These are phyloP conservation scores for Nematolebias whitei DNA, from an alignment of 2,113 vertebrate species.

Conservation along the genomic window DNA sequence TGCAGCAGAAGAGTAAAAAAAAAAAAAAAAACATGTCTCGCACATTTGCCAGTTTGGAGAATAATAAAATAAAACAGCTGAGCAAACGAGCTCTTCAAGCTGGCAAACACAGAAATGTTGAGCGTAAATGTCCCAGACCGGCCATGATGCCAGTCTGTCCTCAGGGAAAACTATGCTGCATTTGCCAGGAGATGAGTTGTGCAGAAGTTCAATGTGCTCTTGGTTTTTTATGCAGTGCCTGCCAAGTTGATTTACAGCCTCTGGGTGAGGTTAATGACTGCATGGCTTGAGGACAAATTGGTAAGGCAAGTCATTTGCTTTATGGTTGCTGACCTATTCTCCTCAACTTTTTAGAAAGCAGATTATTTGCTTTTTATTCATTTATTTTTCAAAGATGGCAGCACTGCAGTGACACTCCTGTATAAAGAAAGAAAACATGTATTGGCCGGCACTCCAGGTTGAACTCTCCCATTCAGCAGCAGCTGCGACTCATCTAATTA, in stretches of 20 bases:
- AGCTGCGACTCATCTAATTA: conserved; percentile 18
- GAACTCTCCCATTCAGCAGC: conserved; percentile 8
- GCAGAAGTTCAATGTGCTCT: conserved; percentile 32
- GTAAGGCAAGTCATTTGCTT: conserved; percentile 32
- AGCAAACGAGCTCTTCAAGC: conserved; percentile 53
- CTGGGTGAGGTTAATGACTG: conserved; percentile 45
- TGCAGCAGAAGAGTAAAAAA: conserved; percentile 31
- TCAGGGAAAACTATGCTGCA: conserved; percentile 31
- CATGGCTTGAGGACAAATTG: conserved; percentile 28
- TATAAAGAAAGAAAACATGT: background rate
- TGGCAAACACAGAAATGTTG: conserved; percentile 51
- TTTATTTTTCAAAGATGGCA: background rate
- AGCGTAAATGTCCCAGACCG: conserved; percentile 45
- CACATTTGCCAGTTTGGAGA: conserved; percentile 46
- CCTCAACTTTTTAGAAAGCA: conserved; percentile 21
- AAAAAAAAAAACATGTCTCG: conserved; percentile 24
- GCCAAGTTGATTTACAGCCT: conserved; percentile 46
- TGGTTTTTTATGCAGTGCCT: conserved; percentile 11
- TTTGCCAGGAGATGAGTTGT: conserved; percentile 30
- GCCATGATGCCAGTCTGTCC: conserved; percentile 38
- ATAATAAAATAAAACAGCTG: conserved; percentile 54
- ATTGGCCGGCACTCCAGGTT: background rate
- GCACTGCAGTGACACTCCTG: conserved; percentile 6
- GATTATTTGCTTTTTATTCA: conserved; percentile 15
- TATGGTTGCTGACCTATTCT: conserved; percentile 19